A percentile compares a stretch with the other conserved stretches of the same genome.
Evolutionary conservation across 2,113 vertebrate genomes (phyloP).

Genomic region (Pteropus alecto): DNA sequence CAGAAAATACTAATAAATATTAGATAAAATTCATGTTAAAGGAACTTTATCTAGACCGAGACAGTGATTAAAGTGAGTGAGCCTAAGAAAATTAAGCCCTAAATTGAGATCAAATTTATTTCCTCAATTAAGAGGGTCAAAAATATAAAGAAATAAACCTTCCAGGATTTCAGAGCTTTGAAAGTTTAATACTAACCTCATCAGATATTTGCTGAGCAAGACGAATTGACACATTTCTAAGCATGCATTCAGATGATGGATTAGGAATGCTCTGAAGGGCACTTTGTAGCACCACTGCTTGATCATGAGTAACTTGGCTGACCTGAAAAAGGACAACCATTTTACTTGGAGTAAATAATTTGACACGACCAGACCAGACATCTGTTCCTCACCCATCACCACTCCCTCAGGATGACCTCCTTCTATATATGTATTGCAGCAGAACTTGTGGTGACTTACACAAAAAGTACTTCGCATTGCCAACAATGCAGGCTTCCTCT

Average conservation of each 20-base stretch:
- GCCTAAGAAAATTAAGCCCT: not conserved
- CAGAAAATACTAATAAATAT: not conserved
- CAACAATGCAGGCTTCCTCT: not conserved
- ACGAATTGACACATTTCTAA: slow-evolving; percentile 98
- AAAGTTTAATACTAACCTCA: slow-evolving; percentile 88
- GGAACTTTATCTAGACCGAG: not conserved
- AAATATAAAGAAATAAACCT: not conserved
- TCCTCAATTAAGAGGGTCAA: not conserved
- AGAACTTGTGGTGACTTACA: not conserved
- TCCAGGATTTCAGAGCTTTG: not conserved
- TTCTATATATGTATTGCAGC: not conserved
- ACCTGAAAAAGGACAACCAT: slow-evolving; percentile 85
- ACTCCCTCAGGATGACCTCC: not conserved
- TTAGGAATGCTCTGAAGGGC: slow-evolving; percentile 99
- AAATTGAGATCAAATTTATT: not conserved
- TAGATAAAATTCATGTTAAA: not conserved
- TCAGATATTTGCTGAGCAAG: slow-evolving; percentile 99
- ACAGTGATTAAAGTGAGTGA: not conserved
- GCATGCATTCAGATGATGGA: slow-evolving; percentile 98
- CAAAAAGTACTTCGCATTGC: not conserved
- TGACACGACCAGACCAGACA: not conserved
- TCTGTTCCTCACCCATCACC: not conserved
- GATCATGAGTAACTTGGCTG: slow-evolving; percentile 97
- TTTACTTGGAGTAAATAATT: slow-evolving; percentile 44
- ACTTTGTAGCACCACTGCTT: slow-evolving; percentile 97